Evolutionary conservation across 2,113 vertebrate species (phyloP).

Genomic region (Pungitius pungitius): DNA sequence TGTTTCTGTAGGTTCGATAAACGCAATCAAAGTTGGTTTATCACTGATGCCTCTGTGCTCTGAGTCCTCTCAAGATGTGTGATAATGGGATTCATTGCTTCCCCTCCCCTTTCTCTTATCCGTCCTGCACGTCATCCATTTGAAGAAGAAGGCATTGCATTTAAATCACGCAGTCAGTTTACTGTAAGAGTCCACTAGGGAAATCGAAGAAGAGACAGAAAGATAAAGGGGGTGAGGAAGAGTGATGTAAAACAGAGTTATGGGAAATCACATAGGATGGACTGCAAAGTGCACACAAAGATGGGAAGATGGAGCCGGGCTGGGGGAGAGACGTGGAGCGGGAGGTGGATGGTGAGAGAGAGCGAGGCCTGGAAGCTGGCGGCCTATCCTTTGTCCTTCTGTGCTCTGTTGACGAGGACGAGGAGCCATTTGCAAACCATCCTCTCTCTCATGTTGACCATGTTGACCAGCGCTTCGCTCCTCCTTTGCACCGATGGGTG

Average conservation of each 20-base stretch:
- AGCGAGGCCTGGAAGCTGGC: conserved; percentile 10
- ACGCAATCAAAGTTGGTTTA: conserved; percentile 20
- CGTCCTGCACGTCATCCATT: conserved; percentile 60
- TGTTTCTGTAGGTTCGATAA: conserved; percentile 1
- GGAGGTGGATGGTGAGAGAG: neutral
- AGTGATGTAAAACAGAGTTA: conserved; percentile 51
- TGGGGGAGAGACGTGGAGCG: conserved; percentile 33
- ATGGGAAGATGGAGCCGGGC: conserved; percentile 55
- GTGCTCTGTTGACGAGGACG: conserved; percentile 24
- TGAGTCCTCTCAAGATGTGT: conserved; percentile 57
- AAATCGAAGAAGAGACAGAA: conserved; percentile 68
- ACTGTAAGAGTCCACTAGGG: conserved; percentile 78
- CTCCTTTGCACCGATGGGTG: conserved; percentile 30
- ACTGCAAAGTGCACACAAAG: conserved; percentile 49
- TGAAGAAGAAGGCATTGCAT: conserved; percentile 71
- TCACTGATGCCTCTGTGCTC: conserved; percentile 39
- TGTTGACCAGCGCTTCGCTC: neutral
- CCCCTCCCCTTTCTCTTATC: conserved; percentile 35
- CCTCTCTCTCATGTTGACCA: conserved; percentile 6
- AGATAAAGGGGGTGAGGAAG: conserved; percentile 12
- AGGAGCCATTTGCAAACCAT: conserved; percentile 21
- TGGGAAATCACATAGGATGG: conserved; percentile 62
- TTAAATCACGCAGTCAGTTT: conserved; percentile 79
- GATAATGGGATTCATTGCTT: conserved; percentile 76
- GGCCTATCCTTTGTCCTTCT: conserved; percentile 35